Evolutionary conservation across 2,888 invertebrate species (phyloP).

Genomic region (Trichogramma evanescens): DNA sequence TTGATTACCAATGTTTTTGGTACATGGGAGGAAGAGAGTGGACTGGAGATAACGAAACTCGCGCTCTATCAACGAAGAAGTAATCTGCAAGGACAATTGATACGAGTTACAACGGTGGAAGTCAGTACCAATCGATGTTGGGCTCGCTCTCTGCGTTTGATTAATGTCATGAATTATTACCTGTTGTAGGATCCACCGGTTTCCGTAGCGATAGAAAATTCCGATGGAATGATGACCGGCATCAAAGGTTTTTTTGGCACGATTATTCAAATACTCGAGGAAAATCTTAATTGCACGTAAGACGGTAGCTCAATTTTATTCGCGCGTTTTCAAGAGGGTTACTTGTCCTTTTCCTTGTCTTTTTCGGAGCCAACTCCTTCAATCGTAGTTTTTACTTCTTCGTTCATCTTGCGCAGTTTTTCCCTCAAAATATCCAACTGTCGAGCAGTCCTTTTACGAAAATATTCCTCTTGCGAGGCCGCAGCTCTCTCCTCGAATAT

Average conservation of each 20-base stretch:
- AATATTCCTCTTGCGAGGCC: conserved; percentile 39
- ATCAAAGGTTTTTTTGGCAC: conserved; percentile 41
- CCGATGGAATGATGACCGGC: conserved; percentile 29
- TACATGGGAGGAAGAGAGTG: conserved; percentile 28
- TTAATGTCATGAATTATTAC: neutral
- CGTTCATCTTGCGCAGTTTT: conserved; percentile 2
- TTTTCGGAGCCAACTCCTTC: neutral
- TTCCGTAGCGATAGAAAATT: conserved; percentile 28
- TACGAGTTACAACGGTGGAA: conserved; percentile 35
- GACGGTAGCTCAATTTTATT: conserved; percentile 13
- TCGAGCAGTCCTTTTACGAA: conserved; percentile 33
- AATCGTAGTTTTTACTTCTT: neutral
- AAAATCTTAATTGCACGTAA: conserved; percentile 44
- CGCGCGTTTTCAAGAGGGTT: neutral
- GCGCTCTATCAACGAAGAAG: conserved; percentile 38
- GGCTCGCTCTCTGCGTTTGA: neutral
- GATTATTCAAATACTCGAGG: conserved; percentile 34
- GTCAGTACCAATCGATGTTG: conserved; percentile 24
- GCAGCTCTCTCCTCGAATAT: conserved; percentile 37
- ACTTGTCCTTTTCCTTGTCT: neutral
- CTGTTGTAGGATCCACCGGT: conserved; percentile 39
- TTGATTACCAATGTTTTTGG: conserved; percentile 32
- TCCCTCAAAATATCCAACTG: conserved; percentile 31
- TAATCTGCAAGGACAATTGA: conserved; percentile 35
- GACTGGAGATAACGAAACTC: conserved; percentile 28